Evolutionary conservation across 2,888 invertebrate genomes (phyloP), one percentile per base, ranked within the genome.

Genomic region (Ecdyonurus torrentis): DNA sequence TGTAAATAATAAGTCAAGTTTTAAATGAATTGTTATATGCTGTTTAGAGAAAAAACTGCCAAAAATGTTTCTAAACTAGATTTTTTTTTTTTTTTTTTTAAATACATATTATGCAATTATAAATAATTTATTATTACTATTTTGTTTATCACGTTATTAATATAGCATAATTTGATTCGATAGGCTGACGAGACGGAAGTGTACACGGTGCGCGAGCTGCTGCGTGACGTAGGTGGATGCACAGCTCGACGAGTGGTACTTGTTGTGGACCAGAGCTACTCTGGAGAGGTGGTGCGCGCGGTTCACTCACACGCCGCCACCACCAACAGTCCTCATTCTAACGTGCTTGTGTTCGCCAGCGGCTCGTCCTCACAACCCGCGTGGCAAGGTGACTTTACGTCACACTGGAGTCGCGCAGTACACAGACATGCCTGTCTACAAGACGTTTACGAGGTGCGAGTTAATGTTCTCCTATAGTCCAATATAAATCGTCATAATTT

Each of bases 191-290:
- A 72, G 7, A 71, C 70, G 2, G 79, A 79, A 68, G 67, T 73
- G 24, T 79, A 79, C 71, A 73, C 73, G 0, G 67, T 75, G 1
- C 71, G 72, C n/a, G 79, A 79, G 66, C 70, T 79, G 62, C 69
- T 77, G 60, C 69, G 72, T 0, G 79, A 79, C 67, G 69, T 78
- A 2, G 68, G 72, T 1, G 69, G 72, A 25, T 79, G 79, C 67
- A 67, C 70, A 37, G 78, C 79, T 0, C 71, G 73, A 1, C 72
- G 77, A 50, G 74, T 79, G 18, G 71, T 77, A 52, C 65, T 79
- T 15, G 69, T 79, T 2, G 75, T 73, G 1, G 79, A 79, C 67
- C 78, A 78, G 68, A 77, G 76, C 67, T 77, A 74, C 67, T 72
- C 77, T 1, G 76, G 62, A 1, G 65, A 66, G 64, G 20, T 68